These are phyloP conservation scores for Iguana delicatissima DNA, from an alignment of 2,797 vertebrate species.

Conservation along the genomic window DNA sequence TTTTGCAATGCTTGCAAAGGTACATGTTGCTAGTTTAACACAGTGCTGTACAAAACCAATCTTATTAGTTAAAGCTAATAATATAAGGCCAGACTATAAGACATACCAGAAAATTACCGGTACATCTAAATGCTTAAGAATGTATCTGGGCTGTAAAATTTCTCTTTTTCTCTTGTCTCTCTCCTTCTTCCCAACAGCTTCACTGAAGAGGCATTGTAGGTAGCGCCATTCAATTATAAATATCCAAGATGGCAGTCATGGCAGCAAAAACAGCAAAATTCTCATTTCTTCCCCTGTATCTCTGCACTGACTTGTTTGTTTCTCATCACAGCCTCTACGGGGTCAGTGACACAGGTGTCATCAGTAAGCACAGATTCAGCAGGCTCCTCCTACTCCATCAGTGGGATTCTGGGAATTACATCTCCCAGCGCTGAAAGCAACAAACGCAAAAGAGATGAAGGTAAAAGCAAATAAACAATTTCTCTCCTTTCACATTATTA, in stretches of 20 bases:
- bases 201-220: not conserved
- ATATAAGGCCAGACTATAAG: not conserved
- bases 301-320: slow-evolving; percentile 21
- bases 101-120: not conserved
- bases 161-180: not conserved
- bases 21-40: not conserved
- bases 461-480: slow-evolving; percentile 75
- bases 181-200: not conserved
- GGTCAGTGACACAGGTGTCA: slow-evolving; percentile 94
- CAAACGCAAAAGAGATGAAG: slow-evolving; percentile 97
- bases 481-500: not conserved
- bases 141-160: not conserved
- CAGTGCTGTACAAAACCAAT: not conserved
- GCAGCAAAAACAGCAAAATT: fast-evolving
- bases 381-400: slow-evolving; percentile 98
- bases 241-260: fast-evolving
- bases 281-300: not conserved
- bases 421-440: slow-evolving; percentile 91
- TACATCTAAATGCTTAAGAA: not conserved
- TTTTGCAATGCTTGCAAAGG: not conserved
- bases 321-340: slow-evolving; percentile 88
- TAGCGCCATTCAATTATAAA: not conserved
- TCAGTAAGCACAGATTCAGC: slow-evolving; percentile 93
- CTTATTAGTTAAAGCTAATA: not conserved
- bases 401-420: slow-evolving; percentile 95